These are phyloP conservation scores for Incurvaria masculella DNA, from an alignment of 2,888 invertebrate species.

Conservation along the genomic window DNA sequence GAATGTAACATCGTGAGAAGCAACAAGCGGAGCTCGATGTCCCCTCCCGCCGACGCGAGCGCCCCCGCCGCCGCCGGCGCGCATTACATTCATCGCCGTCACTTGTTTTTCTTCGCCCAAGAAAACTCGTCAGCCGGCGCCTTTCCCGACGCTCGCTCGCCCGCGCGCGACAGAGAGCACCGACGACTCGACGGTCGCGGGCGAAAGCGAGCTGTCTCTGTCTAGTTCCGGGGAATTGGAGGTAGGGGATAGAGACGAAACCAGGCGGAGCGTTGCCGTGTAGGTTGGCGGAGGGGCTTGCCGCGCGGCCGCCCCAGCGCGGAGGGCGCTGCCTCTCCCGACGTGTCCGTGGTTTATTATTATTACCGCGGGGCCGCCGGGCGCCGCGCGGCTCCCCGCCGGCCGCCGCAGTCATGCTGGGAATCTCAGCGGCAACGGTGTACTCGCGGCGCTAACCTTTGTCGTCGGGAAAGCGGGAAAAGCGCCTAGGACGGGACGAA, in stretches of 20 bases:
- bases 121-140: conserved; percentile 53
- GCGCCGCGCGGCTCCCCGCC: conserved; percentile 33
- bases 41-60: too few relatives aligned
- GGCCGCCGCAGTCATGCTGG: conserved; percentile 56
- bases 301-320: too few relatives aligned
- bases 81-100: conserved; percentile 56
- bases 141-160: conserved; percentile 42
- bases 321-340: too few relatives aligned
- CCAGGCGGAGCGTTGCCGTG: too few relatives aligned
- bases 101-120: conserved; percentile 57
- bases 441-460: conserved; percentile 49
- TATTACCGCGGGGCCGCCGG: neutral
- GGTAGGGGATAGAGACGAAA: too few relatives aligned
- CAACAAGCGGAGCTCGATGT: too few relatives aligned
- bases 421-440: conserved; percentile 49
- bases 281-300: too few relatives aligned
- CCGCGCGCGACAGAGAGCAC: conserved; percentile 14
- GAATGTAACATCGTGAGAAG: too few relatives aligned
- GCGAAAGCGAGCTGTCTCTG: conserved; percentile 22
- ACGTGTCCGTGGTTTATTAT: neutral
- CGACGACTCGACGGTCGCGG: too few relatives aligned
- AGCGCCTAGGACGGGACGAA: neutral
- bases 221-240: too few relatives aligned
- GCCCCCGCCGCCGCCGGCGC: conserved; percentile 25
- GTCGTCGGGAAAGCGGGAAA: conserved; percentile 8